Evolutionary conservation across 2,888 invertebrate species (phyloP), one percentile per base, ranked within the genome.

Genomic region (Griposia aprilina): DNA sequence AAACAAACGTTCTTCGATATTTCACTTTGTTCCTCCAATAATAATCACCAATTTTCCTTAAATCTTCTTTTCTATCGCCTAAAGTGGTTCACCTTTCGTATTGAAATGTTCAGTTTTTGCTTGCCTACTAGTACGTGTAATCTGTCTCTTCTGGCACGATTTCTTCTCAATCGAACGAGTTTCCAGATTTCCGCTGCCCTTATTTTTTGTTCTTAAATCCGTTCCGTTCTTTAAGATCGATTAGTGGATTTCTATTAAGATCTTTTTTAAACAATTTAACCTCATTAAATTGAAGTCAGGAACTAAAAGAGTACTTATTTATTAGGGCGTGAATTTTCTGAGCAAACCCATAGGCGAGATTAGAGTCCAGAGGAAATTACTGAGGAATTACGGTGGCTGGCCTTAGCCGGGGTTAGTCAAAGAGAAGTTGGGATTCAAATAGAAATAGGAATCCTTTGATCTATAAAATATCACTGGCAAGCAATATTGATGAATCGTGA

Each of bases 401-500:
- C 81, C 91, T 90, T 90, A 90, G 84, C 83, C 85, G 82, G 30
- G 74, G 68, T 88, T 89, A 90, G 90, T 93, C 93, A 94, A 94
- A 94, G 94, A 88, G 89, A 91, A 89, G 89, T 88, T 89, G 90
- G 81, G 88, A 90, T 90, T 90, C 86, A 85, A 90, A 91, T 92
- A 91, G 89, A 93, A 93, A 94, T 93, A 92, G 92, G 92, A 93
- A 90, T 91, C 87, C 92, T 94, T 95, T 95, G 94, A 95, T 94
- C 92, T 94, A 90, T 87, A 87, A 91, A 92, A 92, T 91, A 91
- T 90, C 83, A 87, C 87, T 83, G 82, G 80, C 82, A 81, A 84
- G 88, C 78, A 82, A 89, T 90, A 90, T 90, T 90, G 89, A 90
- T 86, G 88, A 88, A 85, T 88, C 88, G 87, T 88, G 87, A 89